phyloP scores from a whole-genome alignment of 2,888 invertebrate species.

The Drosophila hamatofila region DNA sequence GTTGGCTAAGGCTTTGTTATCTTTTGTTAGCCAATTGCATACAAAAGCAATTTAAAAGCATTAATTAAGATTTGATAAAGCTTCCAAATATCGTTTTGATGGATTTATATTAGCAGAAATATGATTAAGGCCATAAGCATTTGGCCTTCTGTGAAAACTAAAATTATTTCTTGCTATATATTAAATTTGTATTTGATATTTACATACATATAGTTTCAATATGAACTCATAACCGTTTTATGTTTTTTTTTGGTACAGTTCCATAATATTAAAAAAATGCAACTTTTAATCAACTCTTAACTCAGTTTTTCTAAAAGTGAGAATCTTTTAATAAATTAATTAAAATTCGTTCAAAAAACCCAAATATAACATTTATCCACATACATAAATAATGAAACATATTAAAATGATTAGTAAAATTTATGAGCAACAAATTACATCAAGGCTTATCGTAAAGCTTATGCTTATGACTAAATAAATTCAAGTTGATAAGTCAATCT shows the following conservation, averaged over 20 bases:
- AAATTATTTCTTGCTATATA: background rate
- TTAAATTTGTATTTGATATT: background rate
- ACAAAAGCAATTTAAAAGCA: background rate
- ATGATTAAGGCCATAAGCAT: background rate
- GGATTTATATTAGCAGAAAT: background rate
- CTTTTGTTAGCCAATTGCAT: conserved; percentile 27
- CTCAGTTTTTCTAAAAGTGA: background rate
- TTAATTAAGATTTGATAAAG: background rate
- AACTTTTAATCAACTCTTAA: background rate
- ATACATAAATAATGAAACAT: background rate
- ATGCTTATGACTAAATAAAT: background rate
- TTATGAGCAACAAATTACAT: background rate
- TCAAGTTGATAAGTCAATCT: background rate
- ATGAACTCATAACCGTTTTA: too few relatives aligned
- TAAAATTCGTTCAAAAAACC: background rate
- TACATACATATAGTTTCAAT: too few relatives aligned
- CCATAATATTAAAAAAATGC: background rate
- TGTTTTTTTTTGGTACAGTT: background rate
- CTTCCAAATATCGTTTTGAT: background rate
- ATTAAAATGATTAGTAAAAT: background rate
- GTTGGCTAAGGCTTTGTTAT: conserved; percentile 13
- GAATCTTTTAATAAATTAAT: background rate
- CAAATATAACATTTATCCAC: background rate
- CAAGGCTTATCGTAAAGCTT: background rate
- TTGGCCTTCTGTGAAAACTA: background rate